Conservation (phyloP, 2,888 invertebrate species). For the Magallana nippona region DNA sequence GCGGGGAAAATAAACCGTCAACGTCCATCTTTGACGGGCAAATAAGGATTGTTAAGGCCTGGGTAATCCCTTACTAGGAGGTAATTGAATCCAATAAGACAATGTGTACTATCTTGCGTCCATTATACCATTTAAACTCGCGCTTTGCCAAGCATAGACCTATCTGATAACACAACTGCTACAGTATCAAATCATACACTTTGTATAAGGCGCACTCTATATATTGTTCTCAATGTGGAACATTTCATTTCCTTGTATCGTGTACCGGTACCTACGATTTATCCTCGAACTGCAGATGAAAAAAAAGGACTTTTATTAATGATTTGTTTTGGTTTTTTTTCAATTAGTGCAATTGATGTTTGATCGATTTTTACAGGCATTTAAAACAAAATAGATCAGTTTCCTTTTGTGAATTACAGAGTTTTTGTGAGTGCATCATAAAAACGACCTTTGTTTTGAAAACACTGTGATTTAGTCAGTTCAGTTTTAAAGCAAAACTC, state of each 20-base stretch:
- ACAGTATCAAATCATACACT: no score
- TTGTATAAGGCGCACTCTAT: no score
- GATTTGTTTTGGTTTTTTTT: not conserved
- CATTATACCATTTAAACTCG: no score
- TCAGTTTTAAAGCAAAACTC: no score
- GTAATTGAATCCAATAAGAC: slow-evolving; percentile 8
- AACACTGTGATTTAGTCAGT: not conserved
- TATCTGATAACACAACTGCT: no score
- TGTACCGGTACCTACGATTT: not conserved
- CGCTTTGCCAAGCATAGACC: no score
- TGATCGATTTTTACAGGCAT: not conserved
- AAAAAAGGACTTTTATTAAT: not conserved
- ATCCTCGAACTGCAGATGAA: slow-evolving; percentile 25
- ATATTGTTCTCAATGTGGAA: not conserved
- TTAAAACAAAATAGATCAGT: not conserved
- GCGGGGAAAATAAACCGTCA: not conserved
- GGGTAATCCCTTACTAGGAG: not conserved
- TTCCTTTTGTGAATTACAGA: not conserved
- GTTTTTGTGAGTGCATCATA: not conserved
- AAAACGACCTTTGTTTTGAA: not conserved
- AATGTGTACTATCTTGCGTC: not conserved
- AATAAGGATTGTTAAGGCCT: not conserved
- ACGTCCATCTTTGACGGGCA: not conserved
- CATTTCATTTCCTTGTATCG: not conserved
- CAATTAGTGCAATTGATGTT: no score